Base-by-base conservation (phyloP, 2,113 vertebrate species). In the Notothenia rossii region DNA sequence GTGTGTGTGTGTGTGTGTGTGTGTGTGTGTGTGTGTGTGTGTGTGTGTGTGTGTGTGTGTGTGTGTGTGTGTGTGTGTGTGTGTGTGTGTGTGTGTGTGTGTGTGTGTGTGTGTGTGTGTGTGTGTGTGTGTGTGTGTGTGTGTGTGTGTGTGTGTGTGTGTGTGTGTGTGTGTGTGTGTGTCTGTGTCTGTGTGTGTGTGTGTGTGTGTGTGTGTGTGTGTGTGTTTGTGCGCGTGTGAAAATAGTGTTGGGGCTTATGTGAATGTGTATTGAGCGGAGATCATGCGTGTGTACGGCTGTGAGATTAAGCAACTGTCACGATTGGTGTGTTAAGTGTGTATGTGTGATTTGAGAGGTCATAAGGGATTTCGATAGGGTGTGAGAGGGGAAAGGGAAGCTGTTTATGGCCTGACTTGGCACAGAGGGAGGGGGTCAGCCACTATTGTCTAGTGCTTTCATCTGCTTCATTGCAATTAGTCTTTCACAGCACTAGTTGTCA, bases 361-460 rank as follows among this genome's bases (percentile, higher is more conserved):
- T 74, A 81, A 70, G 64, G 86, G 88, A 81, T 86, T 91, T 85
- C 79, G 75, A 82, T 78, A 45, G 85, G 90, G 89, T 91, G 91
- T 90, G 73, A 89, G 87, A 82, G 87, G 75, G 85, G 82, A 82
- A 87, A 79, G 84, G 83, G 84, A 84, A 85, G 82, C 91, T 80
- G 83, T 91, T 89, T 91, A 83, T 80, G 78, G 89, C 86, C 77
- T 90, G 88, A 92, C 89, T 88, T 93, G 86, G 88, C 90, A 90
- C 92, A 89, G 90, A 75, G 83, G 90, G 84, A 77, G 87, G 92
- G 69, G 90, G 88, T 90, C 84, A 88, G 70, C 73, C 53, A 72
- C 80, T 79, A 79, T 85, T 90, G 83, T 89, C 78, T 18, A 0
- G 72, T 2, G 54, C 89, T 93, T 93, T 93, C 79, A 90, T 93